These are phyloP conservation scores for Orgyia antiqua DNA, from an alignment of 2,888 invertebrate species.

Conservation along the genomic window DNA sequence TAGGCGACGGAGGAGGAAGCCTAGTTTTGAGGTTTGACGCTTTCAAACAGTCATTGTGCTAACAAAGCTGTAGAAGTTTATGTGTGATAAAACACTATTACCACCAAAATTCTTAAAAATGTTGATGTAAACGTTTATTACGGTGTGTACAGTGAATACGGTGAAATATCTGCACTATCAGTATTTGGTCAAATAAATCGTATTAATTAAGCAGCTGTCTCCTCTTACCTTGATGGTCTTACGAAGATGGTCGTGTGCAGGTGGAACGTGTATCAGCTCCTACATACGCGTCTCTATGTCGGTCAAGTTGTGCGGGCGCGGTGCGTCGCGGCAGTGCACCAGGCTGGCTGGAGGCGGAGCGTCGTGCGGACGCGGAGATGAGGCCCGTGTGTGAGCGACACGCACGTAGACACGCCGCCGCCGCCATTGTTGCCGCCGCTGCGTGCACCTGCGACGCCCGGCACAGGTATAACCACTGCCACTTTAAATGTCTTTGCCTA, in stretches of 20 bases:
- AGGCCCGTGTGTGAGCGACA: constrained; percentile 53
- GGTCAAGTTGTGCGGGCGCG: constrained; percentile 54
- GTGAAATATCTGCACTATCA: too few relatives aligned
- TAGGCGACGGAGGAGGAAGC: constrained; percentile 45
- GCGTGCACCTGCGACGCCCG: constrained; percentile 53
- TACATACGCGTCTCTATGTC: constrained; percentile 78
- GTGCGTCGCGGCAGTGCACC: constrained; percentile 48
- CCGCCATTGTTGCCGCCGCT: constrained; percentile 40
- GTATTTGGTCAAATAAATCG: too few relatives aligned
- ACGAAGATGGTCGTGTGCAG: too few relatives aligned
- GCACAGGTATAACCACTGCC: constrained; percentile 51
- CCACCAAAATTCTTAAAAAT: too few relatives aligned
- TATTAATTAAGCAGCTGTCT: too few relatives aligned
- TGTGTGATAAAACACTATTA: too few relatives aligned
- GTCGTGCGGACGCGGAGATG: constrained; percentile 15
- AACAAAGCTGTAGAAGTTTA: too few relatives aligned
- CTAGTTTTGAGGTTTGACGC: constrained; percentile 61
- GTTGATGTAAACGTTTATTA: too few relatives aligned
- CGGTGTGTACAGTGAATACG: too few relatives aligned
- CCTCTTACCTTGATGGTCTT: too few relatives aligned
- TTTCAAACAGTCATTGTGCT: too few relatives aligned
- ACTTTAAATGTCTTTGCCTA: too few relatives aligned
- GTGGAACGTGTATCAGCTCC: constrained; percentile 82
- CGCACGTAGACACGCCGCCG: constrained; percentile 57
- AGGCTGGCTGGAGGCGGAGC: constrained; percentile 17